Conservation (phyloP, 2,888 invertebrate species). For the Drosophila borealis region DNA sequence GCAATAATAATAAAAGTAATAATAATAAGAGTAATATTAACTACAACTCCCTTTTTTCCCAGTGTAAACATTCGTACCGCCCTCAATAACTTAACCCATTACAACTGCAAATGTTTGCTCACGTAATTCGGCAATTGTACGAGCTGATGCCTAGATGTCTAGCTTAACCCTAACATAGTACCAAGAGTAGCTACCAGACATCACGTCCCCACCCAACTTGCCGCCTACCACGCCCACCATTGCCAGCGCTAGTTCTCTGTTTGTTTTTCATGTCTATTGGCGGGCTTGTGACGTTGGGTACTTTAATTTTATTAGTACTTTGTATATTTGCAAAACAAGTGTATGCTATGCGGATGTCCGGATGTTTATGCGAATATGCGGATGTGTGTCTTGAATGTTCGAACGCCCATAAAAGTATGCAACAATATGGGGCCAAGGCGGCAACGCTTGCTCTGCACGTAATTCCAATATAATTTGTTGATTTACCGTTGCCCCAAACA, state of each 20-base stretch:
- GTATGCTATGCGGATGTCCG: background rate
- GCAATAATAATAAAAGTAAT: too few species aligned
- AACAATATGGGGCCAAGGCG: slow-evolving; percentile 26
- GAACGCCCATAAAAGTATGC: slow-evolving; percentile 49
- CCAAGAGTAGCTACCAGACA: background rate
- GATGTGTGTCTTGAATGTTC: background rate
- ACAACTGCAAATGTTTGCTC: slow-evolving; percentile 39
- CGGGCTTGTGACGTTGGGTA: slow-evolving; percentile 27
- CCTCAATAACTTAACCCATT: slow-evolving; percentile 31
- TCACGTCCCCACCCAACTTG: background rate
- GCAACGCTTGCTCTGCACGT: slow-evolving; percentile 7
- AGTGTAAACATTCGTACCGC: slow-evolving; percentile 23
- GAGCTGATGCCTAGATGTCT: slow-evolving; percentile 18
- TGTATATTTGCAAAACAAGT: slow-evolving; percentile 22
- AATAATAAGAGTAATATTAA: too few species aligned
- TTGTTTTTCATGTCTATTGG: slow-evolving; percentile 26
- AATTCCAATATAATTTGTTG: slow-evolving; percentile 48
- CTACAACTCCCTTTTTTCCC: background rate
- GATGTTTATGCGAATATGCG: background rate
- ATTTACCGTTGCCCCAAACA: slow-evolving; percentile 58
- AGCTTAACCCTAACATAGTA: slow-evolving; percentile 1
- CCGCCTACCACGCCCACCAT: too few species aligned
- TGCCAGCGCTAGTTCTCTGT: background rate
- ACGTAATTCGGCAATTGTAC: slow-evolving; percentile 29
- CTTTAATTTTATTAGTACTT: slow-evolving; percentile 76